These are phyloP conservation scores for Acromyrmex heyeri DNA, from an alignment of 1,140 invertebrate genomes.

Conservation along the genomic window DNA sequence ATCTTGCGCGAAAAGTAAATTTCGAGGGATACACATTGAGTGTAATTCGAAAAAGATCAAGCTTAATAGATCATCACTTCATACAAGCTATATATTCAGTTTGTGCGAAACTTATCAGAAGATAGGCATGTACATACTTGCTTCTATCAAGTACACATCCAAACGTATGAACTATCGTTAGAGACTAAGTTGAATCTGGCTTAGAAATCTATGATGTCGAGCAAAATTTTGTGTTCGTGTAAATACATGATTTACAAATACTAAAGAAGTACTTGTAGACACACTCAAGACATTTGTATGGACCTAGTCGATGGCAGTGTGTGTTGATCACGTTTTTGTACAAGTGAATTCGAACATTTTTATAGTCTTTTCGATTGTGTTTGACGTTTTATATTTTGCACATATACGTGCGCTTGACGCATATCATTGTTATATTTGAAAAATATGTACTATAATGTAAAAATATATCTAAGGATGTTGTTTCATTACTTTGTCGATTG, in stretches of 20 bases:
- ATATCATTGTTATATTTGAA: slow-evolving; percentile 26
- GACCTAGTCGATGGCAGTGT: not conserved
- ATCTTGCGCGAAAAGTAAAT: slow-evolving; percentile 14
- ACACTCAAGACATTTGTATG: not conserved
- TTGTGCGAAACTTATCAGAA: slow-evolving; percentile 18
- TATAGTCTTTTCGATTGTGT: slow-evolving; percentile 26
- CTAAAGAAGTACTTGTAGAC: slow-evolving; percentile 24
- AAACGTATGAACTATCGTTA: slow-evolving; percentile 33
- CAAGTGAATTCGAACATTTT: slow-evolving; percentile 19
- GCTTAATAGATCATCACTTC: slow-evolving; percentile 41
- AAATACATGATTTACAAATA: slow-evolving; percentile 65
- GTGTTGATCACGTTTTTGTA: slow-evolving; percentile 39
- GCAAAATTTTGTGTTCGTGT: slow-evolving; percentile 67
- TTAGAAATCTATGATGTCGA: slow-evolving; percentile 52
- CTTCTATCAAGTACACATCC: slow-evolving; percentile 29
- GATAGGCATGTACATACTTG: slow-evolving; percentile 30
- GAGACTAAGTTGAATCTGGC: slow-evolving; percentile 49
- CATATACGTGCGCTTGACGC: slow-evolving; percentile 30
- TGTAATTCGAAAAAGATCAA: not conserved
- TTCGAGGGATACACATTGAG: not conserved
- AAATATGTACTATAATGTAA: slow-evolving; percentile 59
- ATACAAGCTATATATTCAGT: slow-evolving; percentile 9
- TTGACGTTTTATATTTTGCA: slow-evolving; percentile 51
- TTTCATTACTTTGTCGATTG: slow-evolving; percentile 34
- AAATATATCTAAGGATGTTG: slow-evolving; percentile 48